Percentiles rank a stretch among this genome's conserved stretches.
Evolutionary conservation across 2,797 vertebrate species (phyloP).

Genomic region (Acanthurus lineatus): DNA sequence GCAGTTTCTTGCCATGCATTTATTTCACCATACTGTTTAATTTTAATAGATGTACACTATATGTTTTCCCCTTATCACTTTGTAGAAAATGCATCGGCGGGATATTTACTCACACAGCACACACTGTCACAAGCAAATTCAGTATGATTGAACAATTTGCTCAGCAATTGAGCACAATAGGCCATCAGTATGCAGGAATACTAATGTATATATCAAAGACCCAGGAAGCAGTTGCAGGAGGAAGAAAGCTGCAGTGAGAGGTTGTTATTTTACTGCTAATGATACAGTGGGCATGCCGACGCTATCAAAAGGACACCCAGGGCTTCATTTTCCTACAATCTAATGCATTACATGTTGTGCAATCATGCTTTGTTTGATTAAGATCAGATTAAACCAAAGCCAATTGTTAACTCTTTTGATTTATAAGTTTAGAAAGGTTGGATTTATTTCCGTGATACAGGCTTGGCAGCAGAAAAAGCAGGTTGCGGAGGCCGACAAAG

Average conservation of each 20-base stretch:
- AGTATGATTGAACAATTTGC: constrained; percentile 81
- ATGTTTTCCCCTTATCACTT: constrained; percentile 51
- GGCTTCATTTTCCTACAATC: constrained; percentile 1
- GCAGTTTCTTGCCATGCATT: neutral
- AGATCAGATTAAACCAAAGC: neutral
- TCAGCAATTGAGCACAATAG: constrained; percentile 78
- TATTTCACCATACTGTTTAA: neutral
- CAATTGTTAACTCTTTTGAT: constrained; percentile 6
- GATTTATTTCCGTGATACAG: constrained; percentile 1
- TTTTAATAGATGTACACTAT: constrained; percentile 39
- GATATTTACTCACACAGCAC: constrained; percentile 69
- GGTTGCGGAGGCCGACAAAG: constrained; percentile 1
- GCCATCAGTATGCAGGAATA: constrained; percentile 63
- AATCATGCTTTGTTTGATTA: constrained; percentile 2
- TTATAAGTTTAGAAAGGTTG: neutral
- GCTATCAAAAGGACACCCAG: neutral
- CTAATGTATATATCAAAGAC: constrained; percentile 63
- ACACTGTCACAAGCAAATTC: constrained; percentile 78
- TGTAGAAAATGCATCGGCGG: constrained; percentile 65
- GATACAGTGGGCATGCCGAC: constrained; percentile 16
- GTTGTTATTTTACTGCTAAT: constrained; percentile 34
- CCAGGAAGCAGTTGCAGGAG: constrained; percentile 24
- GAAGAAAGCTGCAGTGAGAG: constrained; percentile 20
- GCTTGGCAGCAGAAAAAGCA: neutral
- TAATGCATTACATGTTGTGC: neutral